A percentile compares a stretch with the other conserved stretches of the same genome.
Conservation (phyloP, 2,888 invertebrate genomes). For the Pseudeuparius sepicola region DNA sequence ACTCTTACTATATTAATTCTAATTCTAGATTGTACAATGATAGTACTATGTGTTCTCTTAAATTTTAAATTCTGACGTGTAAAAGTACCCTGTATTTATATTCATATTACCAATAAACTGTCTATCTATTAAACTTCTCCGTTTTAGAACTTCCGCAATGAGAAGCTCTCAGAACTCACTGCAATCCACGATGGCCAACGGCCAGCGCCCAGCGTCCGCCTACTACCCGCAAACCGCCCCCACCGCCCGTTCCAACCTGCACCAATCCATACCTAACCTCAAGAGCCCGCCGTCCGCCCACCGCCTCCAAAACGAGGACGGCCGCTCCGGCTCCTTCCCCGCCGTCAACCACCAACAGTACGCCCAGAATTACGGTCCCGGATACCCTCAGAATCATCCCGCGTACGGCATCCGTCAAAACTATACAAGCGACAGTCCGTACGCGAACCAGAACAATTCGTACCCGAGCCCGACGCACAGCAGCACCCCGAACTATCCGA, state of each 20-base stretch:
- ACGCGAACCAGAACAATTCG: conserved; percentile 25
- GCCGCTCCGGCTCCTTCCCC: conserved; percentile 32
- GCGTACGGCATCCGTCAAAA: conserved; percentile 26
- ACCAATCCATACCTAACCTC: conserved; percentile 41
- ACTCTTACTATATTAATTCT: too few relatives aligned
- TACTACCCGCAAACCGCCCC: conserved; percentile 37
- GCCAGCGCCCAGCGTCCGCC: conserved; percentile 49
- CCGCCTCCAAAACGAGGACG: conserved; percentile 26
- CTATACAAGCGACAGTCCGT: conserved; percentile 21
- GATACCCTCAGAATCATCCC: conserved; percentile 4
- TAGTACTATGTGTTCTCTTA: too few relatives aligned
- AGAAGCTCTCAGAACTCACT: conserved; percentile 53
- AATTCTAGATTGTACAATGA: too few relatives aligned
- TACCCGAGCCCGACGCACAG: conserved; percentile 32
- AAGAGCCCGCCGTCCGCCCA: conserved; percentile 35
- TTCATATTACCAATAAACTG: too few relatives aligned
- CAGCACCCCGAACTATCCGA: conserved; percentile 23
- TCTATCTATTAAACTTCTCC: too few relatives aligned
- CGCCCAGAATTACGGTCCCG: conserved; percentile 19
- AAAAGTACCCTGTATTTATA: too few relatives aligned
- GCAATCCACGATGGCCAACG: conserved; percentile 41
- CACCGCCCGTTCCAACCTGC: conserved; percentile 31
- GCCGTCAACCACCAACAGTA: conserved; percentile 29
- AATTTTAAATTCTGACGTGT: too few relatives aligned
- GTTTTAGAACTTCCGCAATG: conserved; percentile 42